Conservation (phyloP, 2,113 vertebrate genomes). For the Gadus chalcogrammus region DNA sequence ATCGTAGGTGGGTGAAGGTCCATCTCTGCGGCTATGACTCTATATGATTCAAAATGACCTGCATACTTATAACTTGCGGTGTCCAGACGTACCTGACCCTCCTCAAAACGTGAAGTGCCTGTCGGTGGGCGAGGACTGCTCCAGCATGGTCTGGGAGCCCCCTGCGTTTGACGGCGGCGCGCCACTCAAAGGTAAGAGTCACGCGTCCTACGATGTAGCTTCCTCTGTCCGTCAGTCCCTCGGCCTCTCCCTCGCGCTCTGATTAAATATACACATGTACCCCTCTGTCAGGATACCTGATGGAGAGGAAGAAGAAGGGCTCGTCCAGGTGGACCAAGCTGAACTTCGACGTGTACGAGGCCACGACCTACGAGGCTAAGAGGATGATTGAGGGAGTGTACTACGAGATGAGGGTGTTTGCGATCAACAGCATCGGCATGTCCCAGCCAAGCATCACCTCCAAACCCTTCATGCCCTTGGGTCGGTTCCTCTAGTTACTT, state of each 20-base stretch:
- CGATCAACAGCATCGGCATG: slow-evolving; percentile 83
- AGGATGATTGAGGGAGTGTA: slow-evolving; percentile 90
- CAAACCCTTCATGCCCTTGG: slow-evolving; percentile 79
- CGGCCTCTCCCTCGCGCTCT: too few relatives aligned
- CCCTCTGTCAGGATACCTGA: slow-evolving; percentile 79
- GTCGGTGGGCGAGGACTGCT: slow-evolving; percentile 82
- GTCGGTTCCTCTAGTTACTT: slow-evolving; percentile 36
- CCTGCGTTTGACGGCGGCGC: slow-evolving; percentile 84
- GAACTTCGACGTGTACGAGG: slow-evolving; percentile 82
- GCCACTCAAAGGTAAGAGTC: slow-evolving; percentile 73
- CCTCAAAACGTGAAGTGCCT: slow-evolving; percentile 79
- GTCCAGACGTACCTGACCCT: slow-evolving; percentile 83
- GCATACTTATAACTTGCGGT: background rate
- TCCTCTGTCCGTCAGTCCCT: too few relatives aligned
- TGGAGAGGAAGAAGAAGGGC: slow-evolving; percentile 92
- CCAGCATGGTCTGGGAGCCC: slow-evolving; percentile 77
- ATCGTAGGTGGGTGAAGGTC: slow-evolving; percentile 77
- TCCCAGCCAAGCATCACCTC: slow-evolving; percentile 79
- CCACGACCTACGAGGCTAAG: slow-evolving; percentile 79
- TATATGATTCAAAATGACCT: background rate
- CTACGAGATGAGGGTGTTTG: slow-evolving; percentile 89
- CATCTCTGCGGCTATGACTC: background rate
- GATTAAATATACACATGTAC: too few relatives aligned
- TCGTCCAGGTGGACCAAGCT: slow-evolving; percentile 89
- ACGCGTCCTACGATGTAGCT: slow-evolving; percentile 27